phyloP scores from a whole-genome alignment of 2,113 vertebrate species.

The Pterocles orientalis region DNA sequence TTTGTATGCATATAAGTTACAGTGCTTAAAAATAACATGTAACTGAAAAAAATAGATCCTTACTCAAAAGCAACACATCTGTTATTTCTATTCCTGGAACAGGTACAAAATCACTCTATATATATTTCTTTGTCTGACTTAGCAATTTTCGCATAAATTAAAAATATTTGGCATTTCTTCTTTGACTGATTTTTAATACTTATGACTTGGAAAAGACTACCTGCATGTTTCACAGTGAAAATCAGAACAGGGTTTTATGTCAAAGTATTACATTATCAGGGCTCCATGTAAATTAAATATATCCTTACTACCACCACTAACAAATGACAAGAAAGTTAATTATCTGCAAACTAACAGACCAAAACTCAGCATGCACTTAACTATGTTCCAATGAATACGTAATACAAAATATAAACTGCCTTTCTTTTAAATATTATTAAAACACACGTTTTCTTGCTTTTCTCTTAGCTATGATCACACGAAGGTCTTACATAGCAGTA shows the following conservation, averaged over 20 bases:
- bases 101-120: background rate
- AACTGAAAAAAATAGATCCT: background rate
- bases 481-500: background rate
- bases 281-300: background rate
- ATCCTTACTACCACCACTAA: background rate
- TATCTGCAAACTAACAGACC: accelerated
- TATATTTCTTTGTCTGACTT: background rate
- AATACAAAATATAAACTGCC: background rate
- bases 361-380: background rate
- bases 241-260: background rate
- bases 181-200: background rate
- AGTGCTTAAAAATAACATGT: background rate
- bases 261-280: background rate
- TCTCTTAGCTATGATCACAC: background rate
- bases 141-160: background rate
- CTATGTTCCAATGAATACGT: background rate
- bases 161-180: background rate
- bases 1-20: background rate
- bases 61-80: background rate
- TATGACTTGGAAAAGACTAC: background rate
- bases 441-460: background rate
- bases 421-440: background rate
- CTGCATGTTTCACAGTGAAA: background rate
- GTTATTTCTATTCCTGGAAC: background rate
- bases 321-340: background rate